These are phyloP conservation scores for Hipposideros larvatus DNA, from an alignment of 2,797 vertebrate species.

Conservation along the genomic window DNA sequence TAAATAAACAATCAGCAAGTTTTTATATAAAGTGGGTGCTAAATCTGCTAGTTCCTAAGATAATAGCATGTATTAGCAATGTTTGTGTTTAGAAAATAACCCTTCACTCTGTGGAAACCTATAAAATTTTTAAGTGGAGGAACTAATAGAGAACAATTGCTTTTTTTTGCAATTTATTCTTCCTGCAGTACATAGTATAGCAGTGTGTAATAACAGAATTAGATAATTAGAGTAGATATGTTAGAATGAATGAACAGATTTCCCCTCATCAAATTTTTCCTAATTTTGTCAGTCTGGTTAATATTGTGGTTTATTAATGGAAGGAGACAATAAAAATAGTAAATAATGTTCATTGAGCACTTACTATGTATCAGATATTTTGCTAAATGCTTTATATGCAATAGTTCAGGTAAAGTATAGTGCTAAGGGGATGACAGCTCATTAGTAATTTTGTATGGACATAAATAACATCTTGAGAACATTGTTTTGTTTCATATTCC, in stretches of 20 bases:
- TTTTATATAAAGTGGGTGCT: background rate
- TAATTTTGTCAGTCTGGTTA: background rate
- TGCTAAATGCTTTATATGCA: background rate
- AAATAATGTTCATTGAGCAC: background rate
- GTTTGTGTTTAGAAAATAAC: conserved; percentile 10
- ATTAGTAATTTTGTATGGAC: background rate
- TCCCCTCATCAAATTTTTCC: background rate
- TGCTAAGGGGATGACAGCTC: background rate
- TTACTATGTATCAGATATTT: background rate
- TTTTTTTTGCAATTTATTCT: background rate
- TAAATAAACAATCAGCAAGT: background rate
- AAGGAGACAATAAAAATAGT: background rate
- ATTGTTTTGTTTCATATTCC: conserved; percentile 6
- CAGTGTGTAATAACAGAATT: background rate
- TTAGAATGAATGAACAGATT: background rate
- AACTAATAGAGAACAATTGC: background rate
- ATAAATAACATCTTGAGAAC: background rate
- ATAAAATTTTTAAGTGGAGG: background rate
- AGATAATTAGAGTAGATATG: background rate
- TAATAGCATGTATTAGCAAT: background rate
- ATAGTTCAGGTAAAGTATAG: background rate
- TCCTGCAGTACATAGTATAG: background rate
- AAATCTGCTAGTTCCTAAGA: background rate
- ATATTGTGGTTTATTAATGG: background rate
- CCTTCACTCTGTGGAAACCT: background rate